Percentiles rank a stretch among this genome's conserved stretches.
phyloP scores from a whole-genome alignment of 2,797 vertebrate genomes.

The Parauchenoglanis punctatus region DNA sequence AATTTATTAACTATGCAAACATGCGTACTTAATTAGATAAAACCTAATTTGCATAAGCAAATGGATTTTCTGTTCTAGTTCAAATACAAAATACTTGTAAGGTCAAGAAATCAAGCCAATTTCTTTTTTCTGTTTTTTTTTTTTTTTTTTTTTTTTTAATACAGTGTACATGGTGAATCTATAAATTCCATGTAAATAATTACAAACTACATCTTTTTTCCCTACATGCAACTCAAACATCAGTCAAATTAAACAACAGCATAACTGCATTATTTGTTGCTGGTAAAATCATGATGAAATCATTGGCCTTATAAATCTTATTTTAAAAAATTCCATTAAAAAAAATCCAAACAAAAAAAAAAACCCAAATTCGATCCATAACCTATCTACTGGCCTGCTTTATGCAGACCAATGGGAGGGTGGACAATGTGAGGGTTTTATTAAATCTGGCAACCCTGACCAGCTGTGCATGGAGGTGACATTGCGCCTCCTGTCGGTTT shows the following conservation, averaged over 20 bases:
- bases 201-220: not conserved
- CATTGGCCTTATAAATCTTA: not conserved
- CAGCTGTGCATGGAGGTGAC: constrained; percentile 58
- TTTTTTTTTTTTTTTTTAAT: not conserved
- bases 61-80: not conserved
- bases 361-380: not conserved
- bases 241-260: not conserved
- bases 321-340: not conserved
- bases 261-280: no score
- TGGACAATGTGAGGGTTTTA: not conserved
- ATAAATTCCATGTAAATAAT: not conserved
- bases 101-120: not conserved
- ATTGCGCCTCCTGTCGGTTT: constrained; percentile 53
- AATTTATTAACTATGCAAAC: not conserved
- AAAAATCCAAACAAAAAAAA: not conserved
- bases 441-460: constrained; percentile 35
- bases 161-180: not conserved
- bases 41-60: not conserved
- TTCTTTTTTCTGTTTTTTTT: not conserved
- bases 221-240: not conserved
- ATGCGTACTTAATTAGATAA: not conserved
- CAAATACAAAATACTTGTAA: not conserved
- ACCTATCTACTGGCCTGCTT: not conserved
- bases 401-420: no score
- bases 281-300: not conserved